A percentile compares a stretch with the other conserved stretches of the same genome.
phyloP scores from a whole-genome alignment of 2,113 vertebrate species.

The Synodontis membranacea region DNA sequence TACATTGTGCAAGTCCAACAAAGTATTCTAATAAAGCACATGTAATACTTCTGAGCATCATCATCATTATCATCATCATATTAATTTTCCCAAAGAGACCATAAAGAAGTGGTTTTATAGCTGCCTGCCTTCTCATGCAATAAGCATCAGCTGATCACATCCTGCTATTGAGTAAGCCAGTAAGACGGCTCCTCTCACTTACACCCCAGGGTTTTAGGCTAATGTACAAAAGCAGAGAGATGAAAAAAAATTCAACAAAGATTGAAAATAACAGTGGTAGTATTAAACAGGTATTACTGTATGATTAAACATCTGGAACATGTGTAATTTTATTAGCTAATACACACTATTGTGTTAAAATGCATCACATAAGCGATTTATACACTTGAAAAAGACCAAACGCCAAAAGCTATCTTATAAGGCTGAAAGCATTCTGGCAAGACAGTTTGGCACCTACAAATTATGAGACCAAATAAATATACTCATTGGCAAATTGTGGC shows the following conservation, averaged over 20 bases:
- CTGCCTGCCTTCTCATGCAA: slow-evolving; percentile 28
- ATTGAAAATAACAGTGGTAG: slow-evolving; percentile 1
- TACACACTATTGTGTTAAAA: neutral
- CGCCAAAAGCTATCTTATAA: neutral
- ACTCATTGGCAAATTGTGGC: neutral
- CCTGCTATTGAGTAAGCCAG: slow-evolving; percentile 17
- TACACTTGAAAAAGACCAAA: neutral
- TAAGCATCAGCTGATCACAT: slow-evolving; percentile 28
- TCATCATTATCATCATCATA: neutral
- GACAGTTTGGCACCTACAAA: neutral
- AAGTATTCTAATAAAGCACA: slow-evolving; percentile 31
- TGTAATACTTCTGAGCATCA: slow-evolving; percentile 33
- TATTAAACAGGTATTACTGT: neutral
- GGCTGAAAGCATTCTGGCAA: neutral
- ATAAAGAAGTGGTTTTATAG: slow-evolving; percentile 17
- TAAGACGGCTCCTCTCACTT: neutral
- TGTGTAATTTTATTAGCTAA: neutral
- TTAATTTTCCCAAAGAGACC: slow-evolving; percentile 15
- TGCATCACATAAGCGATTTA: neutral
- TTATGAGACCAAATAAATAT: slow-evolving; percentile 5
- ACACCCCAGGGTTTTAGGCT: slow-evolving; percentile 7
- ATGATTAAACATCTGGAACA: neutral
- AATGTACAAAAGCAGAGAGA: neutral
- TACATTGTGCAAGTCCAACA: slow-evolving; percentile 38
- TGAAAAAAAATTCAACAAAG: neutral